A percentile compares a stretch with the other conserved stretches of the same genome.
Conservation (phyloP, 2,888 invertebrate species). For the Platycnemis pennipes region DNA sequence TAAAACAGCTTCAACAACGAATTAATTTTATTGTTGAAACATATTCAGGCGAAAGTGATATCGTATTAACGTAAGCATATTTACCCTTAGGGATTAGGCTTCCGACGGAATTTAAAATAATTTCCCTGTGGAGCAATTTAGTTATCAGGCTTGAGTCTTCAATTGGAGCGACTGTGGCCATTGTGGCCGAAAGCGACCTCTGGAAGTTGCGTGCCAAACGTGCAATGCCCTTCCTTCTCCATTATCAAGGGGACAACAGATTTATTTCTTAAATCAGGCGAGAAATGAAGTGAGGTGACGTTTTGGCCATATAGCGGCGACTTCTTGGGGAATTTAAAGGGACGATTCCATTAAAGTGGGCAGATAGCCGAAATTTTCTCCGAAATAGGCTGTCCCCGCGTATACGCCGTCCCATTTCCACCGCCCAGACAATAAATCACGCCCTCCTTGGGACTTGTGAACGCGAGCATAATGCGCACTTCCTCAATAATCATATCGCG, state of each 20-base stretch:
- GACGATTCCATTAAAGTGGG: neutral
- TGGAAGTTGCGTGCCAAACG: too few relatives aligned
- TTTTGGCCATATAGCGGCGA: neutral
- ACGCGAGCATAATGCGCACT: constrained; percentile 3
- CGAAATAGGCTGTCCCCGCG: neutral
- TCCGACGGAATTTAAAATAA: too few relatives aligned
- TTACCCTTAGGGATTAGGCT: too few relatives aligned
- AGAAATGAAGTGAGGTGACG: neutral
- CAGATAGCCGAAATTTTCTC: neutral
- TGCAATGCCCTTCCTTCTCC: neutral
- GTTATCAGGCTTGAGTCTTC: too few relatives aligned
- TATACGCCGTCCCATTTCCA: neutral
- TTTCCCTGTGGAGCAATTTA: too few relatives aligned
- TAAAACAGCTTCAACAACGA: too few relatives aligned
- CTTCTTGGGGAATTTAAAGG: neutral
- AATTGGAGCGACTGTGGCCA: too few relatives aligned
- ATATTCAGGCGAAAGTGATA: too few relatives aligned
- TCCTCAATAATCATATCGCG: constrained; percentile 11
- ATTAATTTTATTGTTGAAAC: too few relatives aligned
- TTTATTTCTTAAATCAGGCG: neutral
- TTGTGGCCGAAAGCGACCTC: too few relatives aligned
- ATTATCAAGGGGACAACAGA: neutral
- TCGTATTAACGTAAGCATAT: too few relatives aligned
- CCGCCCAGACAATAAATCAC: neutral
- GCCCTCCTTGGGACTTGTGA: neutral